Conservation (phyloP, 1,140 invertebrate species). For the Myzus persicae region DNA sequence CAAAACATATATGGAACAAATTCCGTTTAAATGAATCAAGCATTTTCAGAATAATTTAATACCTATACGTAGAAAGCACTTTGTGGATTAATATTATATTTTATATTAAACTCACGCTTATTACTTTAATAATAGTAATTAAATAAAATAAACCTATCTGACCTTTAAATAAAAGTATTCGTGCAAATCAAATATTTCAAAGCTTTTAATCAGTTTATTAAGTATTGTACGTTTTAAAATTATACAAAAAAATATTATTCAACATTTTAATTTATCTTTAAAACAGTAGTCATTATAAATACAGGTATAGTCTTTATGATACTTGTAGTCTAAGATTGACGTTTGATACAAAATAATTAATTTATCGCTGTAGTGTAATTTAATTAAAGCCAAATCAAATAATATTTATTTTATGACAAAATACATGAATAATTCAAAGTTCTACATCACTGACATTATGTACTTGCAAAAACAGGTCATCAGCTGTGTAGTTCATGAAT, state of each 20-base stretch:
- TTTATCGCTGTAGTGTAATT: neutral
- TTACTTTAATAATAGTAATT: no score
- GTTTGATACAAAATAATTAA: neutral
- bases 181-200: no score
- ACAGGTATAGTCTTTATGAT: neutral
- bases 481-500: no score
- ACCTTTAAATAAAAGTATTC: no score
- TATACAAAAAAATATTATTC: neutral
- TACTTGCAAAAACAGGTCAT: no score
- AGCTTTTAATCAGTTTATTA: neutral
- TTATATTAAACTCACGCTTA: no score
- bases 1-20: no score
- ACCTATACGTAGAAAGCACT: no score
- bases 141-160: no score
- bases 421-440: neutral
- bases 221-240: neutral
- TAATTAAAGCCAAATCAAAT: neutral
- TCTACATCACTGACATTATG: neutral
- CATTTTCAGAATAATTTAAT: no score
- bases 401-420: neutral
- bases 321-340: neutral
- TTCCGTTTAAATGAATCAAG: no score
- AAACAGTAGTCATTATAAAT: neutral
- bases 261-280: neutral
- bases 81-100: no score